Evolutionary conservation across 2,797 vertebrate species (phyloP).

Genomic region (Dicrostonyx torquatus): DNA sequence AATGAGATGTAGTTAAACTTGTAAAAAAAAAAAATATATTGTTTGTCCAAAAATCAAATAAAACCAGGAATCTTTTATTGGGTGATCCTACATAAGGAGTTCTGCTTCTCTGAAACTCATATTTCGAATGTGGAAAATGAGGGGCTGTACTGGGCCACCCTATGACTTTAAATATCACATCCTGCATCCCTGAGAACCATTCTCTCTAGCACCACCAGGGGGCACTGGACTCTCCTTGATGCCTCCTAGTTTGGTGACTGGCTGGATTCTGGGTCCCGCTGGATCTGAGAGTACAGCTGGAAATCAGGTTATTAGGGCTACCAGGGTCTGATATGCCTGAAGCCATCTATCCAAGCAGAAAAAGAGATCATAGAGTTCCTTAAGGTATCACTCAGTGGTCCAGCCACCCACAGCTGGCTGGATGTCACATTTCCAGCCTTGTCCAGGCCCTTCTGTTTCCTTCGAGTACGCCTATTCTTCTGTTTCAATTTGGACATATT

Average conservation of each 20-base stretch:
- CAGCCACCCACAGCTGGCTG: neutral
- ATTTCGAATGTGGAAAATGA: neutral
- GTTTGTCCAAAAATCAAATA: neutral
- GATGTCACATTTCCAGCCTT: neutral
- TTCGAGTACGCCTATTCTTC: neutral
- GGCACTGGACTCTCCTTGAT: neutral
- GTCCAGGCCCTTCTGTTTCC: neutral
- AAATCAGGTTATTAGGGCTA: conserved; percentile 41
- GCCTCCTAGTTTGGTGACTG: accelerated
- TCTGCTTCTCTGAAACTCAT: neutral
- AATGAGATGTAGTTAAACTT: neutral
- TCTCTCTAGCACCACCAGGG: conserved; percentile 42
- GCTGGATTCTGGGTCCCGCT: neutral
- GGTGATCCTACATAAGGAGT: neutral
- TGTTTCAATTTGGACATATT: neutral
- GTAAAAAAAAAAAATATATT: neutral
- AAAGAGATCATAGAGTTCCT: neutral
- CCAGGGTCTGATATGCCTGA: neutral
- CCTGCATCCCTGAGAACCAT: neutral
- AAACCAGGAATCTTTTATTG: neutral
- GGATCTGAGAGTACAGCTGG: conserved; percentile 55
- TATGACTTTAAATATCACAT: neutral
- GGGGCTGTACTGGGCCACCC: neutral
- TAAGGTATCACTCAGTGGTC: neutral
- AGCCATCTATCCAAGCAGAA: neutral